Evolutionary conservation across 2,888 invertebrate species (phyloP), one percentile per base, ranked within the genome.

Genomic region (Leucophora obtusa): DNA sequence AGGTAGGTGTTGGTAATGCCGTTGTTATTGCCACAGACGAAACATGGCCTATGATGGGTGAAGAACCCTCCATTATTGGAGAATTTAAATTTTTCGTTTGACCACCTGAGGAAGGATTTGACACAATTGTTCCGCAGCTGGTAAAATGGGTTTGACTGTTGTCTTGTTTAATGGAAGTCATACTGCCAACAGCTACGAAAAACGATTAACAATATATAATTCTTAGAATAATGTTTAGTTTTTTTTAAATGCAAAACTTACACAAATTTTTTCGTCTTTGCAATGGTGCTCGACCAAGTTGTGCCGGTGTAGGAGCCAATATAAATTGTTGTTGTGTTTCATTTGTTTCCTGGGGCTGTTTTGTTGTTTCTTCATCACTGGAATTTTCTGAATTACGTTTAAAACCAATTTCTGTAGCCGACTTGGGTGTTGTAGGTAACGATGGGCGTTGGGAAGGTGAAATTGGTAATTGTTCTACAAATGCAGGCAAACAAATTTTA

Each of bases 291-390:
- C 95, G 93, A 62, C 98, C 98, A 74, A 97, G 92, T 90, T 98
- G 98, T 33, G 98, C 98, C 3, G 98, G 98, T 0, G 98, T 98
- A 0, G 98, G 98, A 54, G 97, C 97, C 83, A 98, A 92, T 71
- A 97, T 94, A 91, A 96, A 96, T 84, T 91, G 88, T 77, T 91
- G 88, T 79, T 90, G 90, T 24, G 85, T 85, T 54, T 86, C 87
- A 65, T 73, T 74, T 11, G 79, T 83, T 38, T 85, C 87, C 65
- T 87, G 87, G 53, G 84, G 86, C 33, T 86, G 88, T 10, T 88
- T 86, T 56, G 85, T 86, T 17, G 84, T 85, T 33, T 86, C 87
- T 28, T 87, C 87, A 15, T 77, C 84, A 1, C 84, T 85, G 10
- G 72, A 51, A 10, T 76, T 9, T 47, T 71, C 65, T 38, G 76